Conservation (phyloP, 2,888 invertebrate genomes). For the Epinotia bilunana region DNA sequence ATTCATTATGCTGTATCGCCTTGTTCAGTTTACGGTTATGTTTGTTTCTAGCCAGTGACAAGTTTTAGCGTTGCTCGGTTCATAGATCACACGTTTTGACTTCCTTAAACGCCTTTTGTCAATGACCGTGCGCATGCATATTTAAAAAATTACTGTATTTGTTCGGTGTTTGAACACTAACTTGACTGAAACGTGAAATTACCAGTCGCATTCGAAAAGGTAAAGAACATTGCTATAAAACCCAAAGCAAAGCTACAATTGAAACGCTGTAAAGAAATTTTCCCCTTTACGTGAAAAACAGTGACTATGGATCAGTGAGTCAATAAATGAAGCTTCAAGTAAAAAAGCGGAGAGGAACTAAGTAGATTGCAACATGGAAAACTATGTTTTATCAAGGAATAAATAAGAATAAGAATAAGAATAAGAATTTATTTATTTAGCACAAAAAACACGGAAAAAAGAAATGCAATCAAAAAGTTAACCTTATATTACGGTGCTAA, state of each 20-base stretch:
- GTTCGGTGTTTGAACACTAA: slow-evolving; percentile 8
- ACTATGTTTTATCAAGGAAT: no score
- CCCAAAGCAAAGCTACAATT: not conserved
- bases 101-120: slow-evolving; percentile 25
- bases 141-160: slow-evolving; percentile 20
- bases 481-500: no score
- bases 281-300: not conserved
- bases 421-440: no score
- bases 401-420: no score
- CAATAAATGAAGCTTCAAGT: not conserved
- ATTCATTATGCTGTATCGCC: slow-evolving; percentile 13
- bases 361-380: no score
- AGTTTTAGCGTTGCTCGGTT: slow-evolving; percentile 10
- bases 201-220: not conserved
- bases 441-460: no score
- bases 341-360: not conserved
- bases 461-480: no score
- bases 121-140: slow-evolving; percentile 7
- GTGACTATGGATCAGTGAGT: not conserved
- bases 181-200: slow-evolving; percentile 5
- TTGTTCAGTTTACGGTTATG: slow-evolving; percentile 26
- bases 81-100: slow-evolving; percentile 18
- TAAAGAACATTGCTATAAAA: not conserved
- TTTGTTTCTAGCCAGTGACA: not conserved
- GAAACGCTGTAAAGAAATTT: not conserved